Conservation (phyloP, 2,113 vertebrate species). For the Beaufortia kweichowensis region DNA sequence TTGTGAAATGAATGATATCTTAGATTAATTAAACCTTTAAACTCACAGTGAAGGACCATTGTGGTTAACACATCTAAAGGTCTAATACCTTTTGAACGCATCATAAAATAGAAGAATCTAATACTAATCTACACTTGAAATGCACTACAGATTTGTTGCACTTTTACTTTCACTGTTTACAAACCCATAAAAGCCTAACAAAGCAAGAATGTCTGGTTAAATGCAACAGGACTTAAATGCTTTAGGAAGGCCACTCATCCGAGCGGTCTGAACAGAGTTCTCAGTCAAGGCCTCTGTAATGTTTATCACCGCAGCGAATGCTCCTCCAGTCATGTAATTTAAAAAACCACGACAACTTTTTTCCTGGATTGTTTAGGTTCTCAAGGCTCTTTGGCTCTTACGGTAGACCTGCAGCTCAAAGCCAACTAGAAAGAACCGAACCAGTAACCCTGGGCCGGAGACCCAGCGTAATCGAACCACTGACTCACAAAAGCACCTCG, state of each 20-base stretch:
- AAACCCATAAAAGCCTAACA: not conserved
- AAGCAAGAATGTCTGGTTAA: not conserved
- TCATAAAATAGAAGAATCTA: too few relatives aligned
- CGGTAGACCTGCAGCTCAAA: conserved; percentile 17
- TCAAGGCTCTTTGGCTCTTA: conserved; percentile 28
- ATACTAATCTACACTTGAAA: too few relatives aligned
- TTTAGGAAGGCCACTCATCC: conserved; percentile 4
- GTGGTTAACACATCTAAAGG: too few relatives aligned
- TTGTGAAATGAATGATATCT: too few relatives aligned
- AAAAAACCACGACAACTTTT: not conserved
- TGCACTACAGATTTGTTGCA: too few relatives aligned
- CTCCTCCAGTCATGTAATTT: conserved; percentile 11
- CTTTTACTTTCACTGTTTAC: not conserved
- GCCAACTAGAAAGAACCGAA: conserved; percentile 26
- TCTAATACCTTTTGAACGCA: not conserved
- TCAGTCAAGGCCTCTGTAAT: not conserved
- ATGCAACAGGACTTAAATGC: conserved; percentile 3
- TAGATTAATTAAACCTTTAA: too few relatives aligned
- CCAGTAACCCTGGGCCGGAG: conserved; percentile 33
- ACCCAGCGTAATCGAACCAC: conserved; percentile 39
- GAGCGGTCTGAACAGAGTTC: not conserved
- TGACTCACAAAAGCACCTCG: conserved; percentile 46
- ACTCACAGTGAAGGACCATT: too few relatives aligned
- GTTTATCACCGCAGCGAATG: conserved; percentile 11
- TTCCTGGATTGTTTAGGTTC: conserved; percentile 6